Evolutionary conservation across 2,888 invertebrate genomes (phyloP).

Genomic region (Gnatocerus cornutus): DNA sequence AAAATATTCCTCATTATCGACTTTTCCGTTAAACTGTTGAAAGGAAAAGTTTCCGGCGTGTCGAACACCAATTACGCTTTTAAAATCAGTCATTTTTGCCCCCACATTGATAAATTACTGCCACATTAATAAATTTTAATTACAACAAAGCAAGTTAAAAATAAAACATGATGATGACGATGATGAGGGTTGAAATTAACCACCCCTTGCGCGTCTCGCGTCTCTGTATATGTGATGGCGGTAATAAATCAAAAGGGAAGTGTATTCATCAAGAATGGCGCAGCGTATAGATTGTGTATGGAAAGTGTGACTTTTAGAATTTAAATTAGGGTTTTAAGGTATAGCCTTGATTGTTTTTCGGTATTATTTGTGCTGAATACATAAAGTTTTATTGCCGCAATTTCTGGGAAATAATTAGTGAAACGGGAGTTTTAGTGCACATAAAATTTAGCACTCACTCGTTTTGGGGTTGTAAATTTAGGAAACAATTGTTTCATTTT

Average conservation of each 20-base stretch:
- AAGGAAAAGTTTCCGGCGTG: background rate
- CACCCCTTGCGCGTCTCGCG: constrained; percentile 3
- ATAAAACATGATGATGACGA: constrained; percentile 33
- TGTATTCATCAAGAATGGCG: constrained; percentile 29
- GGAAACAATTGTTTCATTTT: too few relatives aligned
- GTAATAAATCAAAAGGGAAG: constrained; percentile 40
- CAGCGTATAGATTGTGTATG: background rate
- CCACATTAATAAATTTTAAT: constrained; percentile 64
- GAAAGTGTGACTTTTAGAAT: constrained; percentile 13
- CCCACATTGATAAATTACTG: constrained; percentile 56
- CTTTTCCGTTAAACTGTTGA: too few relatives aligned
- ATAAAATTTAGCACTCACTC: background rate
- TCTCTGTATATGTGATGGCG: constrained; percentile 16
- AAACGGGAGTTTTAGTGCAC: background rate
- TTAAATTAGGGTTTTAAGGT: background rate
- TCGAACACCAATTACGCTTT: constrained; percentile 1
- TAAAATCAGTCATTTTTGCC: constrained; percentile 10
- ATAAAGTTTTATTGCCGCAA: background rate
- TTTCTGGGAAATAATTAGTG: background rate
- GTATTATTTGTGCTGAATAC: background rate
- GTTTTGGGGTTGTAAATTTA: background rate
- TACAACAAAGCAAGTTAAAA: constrained; percentile 60
- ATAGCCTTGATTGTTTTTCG: background rate
- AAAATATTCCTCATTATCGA: too few relatives aligned
- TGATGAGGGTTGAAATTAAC: constrained; percentile 34